These are phyloP conservation scores for Acyrthosiphon pisum DNA, from an alignment of 1,140 invertebrate genomes.

Conservation along the genomic window DNA sequence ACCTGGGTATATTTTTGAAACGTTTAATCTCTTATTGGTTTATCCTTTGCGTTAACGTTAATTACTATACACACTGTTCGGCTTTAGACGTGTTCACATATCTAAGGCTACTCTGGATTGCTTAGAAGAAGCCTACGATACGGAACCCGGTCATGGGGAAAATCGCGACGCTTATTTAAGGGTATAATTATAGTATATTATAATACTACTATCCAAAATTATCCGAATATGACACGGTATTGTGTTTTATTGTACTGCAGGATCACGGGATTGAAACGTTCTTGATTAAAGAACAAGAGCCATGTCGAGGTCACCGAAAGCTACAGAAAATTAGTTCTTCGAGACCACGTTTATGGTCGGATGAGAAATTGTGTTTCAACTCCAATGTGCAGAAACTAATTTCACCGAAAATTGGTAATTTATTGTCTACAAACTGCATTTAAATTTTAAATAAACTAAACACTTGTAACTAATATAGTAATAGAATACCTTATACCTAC, in stretches of 20 bases:
- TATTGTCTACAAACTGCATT: too few species aligned
- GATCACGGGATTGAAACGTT: constrained; percentile 90
- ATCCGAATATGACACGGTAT: neutral
- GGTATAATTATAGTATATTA: constrained; percentile 60
- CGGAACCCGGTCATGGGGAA: constrained; percentile 88
- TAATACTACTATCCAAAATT: neutral
- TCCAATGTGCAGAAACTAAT: constrained; percentile 4
- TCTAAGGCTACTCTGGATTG: constrained; percentile 85
- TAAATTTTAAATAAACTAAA: neutral
- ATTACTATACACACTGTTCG: constrained; percentile 50
- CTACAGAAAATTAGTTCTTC: constrained; percentile 58
- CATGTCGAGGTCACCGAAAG: constrained; percentile 66
- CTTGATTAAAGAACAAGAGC: constrained; percentile 86
- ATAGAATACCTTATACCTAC: neutral
- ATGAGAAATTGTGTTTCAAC: constrained; percentile 56
- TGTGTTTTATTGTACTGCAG: constrained; percentile 59
- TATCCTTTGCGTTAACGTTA: neutral
- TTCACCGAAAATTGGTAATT: constrained; percentile 46
- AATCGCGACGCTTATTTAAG: constrained; percentile 84
- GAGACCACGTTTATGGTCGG: constrained; percentile 62
- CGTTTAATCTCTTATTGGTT: neutral
- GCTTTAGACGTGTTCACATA: constrained; percentile 85
- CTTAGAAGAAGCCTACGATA: constrained; percentile 87
- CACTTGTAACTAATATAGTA: neutral
- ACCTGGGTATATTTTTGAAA: constrained; percentile 70